phyloP scores from a whole-genome alignment of 2,113 vertebrate genomes.

The Speoplatyrhinus poulsoni region DNA sequence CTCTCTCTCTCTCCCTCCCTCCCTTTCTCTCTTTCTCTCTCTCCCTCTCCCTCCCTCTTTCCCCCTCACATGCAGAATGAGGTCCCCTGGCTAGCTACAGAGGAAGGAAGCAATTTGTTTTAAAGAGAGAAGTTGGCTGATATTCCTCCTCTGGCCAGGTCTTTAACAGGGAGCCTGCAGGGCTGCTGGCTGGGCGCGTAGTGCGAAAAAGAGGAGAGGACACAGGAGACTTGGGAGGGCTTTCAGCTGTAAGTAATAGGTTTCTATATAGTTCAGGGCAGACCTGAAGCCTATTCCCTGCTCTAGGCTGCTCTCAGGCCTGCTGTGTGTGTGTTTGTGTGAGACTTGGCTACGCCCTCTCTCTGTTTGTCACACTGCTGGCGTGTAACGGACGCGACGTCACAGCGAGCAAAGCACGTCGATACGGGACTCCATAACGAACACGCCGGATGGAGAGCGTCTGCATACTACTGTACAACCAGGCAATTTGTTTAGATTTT shows the following conservation, averaged over 20 bases:
- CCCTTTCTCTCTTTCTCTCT: background rate
- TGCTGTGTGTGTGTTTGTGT: constrained; percentile 8
- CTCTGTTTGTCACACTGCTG: background rate
- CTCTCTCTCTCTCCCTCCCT: background rate
- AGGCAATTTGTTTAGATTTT: too few relatives aligned
- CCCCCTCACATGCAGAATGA: constrained; percentile 25
- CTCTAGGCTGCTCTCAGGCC: constrained; percentile 29
- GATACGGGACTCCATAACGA: too few relatives aligned
- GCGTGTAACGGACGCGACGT: background rate
- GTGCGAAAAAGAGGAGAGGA: constrained; percentile 30
- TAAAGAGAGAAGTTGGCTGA: constrained; percentile 33
- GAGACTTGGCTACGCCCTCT: constrained; percentile 1
- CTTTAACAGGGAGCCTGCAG: constrained; percentile 16
- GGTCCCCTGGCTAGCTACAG: constrained; percentile 17
- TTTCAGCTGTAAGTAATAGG: constrained; percentile 67
- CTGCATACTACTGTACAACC: too few relatives aligned
- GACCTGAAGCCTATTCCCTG: constrained; percentile 45
- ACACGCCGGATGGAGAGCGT: background rate
- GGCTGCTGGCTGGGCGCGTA: constrained; percentile 4
- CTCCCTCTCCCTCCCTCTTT: constrained; percentile 1
- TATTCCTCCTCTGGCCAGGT: constrained; percentile 20
- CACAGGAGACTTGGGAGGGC: constrained; percentile 37
- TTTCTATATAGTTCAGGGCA: constrained; percentile 60
- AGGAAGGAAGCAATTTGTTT: constrained; percentile 50
- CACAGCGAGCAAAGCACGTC: background rate